These are phyloP conservation scores for Nothoprocta perdicaria DNA, from an alignment of 2,113 vertebrate species.

Conservation along the genomic window DNA sequence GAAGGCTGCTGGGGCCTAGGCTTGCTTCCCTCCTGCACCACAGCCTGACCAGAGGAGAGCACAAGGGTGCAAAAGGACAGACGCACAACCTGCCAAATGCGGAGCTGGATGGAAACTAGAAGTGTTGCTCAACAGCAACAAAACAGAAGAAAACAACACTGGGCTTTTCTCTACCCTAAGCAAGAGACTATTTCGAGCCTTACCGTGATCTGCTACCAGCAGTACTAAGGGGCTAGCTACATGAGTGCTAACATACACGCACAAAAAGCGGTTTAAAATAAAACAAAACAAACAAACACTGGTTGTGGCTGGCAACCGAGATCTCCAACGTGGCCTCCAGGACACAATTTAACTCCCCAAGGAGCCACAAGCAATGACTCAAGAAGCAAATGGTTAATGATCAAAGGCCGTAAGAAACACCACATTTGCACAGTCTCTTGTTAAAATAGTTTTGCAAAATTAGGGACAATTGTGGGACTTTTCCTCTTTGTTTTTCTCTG, in stretches of 20 bases:
- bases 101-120: neutral
- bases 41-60: neutral
- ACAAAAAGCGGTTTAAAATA: neutral
- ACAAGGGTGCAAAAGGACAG: accelerated
- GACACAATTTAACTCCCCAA: neutral
- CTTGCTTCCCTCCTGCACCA: neutral
- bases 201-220: neutral
- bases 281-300: too few species aligned
- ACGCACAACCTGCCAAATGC: neutral
- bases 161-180: neutral
- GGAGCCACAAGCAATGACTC: neutral
- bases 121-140: neutral
- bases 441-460: conserved; percentile 48
- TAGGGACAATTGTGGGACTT: conserved; percentile 14
- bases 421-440: neutral
- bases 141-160: neutral
- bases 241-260: neutral
- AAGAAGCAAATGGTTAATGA: neutral
- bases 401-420: neutral
- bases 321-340: neutral
- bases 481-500: neutral
- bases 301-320: neutral
- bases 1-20: too few species aligned
- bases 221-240: neutral
- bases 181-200: neutral